A percentile compares a stretch with the other conserved stretches of the same genome.
phyloP scores from a whole-genome alignment of 2,113 vertebrate genomes.

The Ellobius talpinus region DNA sequence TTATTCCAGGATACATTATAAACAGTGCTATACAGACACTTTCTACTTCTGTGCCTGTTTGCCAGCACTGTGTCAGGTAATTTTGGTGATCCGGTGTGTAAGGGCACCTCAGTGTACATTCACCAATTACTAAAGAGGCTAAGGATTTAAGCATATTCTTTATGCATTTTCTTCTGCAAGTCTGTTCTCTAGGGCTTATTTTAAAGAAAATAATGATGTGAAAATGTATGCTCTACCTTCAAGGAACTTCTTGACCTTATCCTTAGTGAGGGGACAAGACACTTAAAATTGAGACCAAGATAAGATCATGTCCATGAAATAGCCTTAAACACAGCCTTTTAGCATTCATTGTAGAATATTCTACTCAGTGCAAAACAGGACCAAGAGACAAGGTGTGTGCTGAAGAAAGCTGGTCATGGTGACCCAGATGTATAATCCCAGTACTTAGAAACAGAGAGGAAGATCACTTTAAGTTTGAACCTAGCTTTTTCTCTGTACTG shows the following conservation, averaged over 20 bases:
- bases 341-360: not conserved
- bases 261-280: not conserved
- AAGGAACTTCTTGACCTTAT: not conserved
- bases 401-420: not conserved
- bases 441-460: not conserved
- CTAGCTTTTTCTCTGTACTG: not conserved
- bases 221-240: not conserved
- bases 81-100: not conserved
- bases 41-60: not conserved
- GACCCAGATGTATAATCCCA: not conserved
- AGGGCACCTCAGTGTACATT: not conserved
- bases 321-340: not conserved
- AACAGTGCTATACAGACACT: not conserved
- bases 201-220: conserved; percentile 5
- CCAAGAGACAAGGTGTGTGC: not conserved
- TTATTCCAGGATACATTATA: not conserved
- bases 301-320: not conserved
- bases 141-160: not conserved
- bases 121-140: not conserved
- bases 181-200: not conserved
- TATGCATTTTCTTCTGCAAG: conserved; percentile 16
- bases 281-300: not conserved
- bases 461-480: not conserved
- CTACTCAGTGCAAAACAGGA: not conserved
- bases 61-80: not conserved